Percentiles rank a stretch among this genome's conserved stretches.
These are phyloP conservation scores for Yponomeuta malinellus DNA, from an alignment of 2,888 invertebrate species.

Conservation along the genomic window DNA sequence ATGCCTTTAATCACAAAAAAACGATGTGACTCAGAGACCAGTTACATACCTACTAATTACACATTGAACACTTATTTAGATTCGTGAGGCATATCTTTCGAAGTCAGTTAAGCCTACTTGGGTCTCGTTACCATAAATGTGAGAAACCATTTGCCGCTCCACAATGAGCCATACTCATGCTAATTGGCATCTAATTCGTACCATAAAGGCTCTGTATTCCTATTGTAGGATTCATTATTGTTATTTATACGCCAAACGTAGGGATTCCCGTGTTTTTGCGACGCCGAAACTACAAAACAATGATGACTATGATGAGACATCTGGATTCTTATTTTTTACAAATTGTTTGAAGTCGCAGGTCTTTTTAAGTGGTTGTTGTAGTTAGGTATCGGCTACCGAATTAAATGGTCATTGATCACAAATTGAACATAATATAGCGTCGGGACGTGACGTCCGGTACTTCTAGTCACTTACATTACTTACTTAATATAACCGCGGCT, in stretches of 20 bases:
- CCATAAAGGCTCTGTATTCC: background rate
- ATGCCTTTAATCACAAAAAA: too few relatives aligned
- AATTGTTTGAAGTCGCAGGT: too few relatives aligned
- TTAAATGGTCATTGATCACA: background rate
- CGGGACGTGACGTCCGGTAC: background rate
- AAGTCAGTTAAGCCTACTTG: background rate
- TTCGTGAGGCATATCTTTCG: background rate
- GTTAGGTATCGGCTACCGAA: background rate
- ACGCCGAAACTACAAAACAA: too few relatives aligned
- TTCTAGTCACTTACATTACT: background rate
- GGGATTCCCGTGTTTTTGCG: background rate
- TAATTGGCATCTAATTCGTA: background rate
- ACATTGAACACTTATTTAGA: background rate
- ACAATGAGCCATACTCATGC: background rate
- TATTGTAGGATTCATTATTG: background rate
- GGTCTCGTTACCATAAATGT: background rate
- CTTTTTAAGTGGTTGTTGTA: too few relatives aligned
- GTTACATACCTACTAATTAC: too few relatives aligned
- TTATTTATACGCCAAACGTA: background rate
- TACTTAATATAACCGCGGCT: too few relatives aligned
- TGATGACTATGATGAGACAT: too few relatives aligned
- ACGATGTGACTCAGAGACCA: too few relatives aligned
- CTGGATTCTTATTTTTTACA: too few relatives aligned
- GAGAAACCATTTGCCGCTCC: background rate
- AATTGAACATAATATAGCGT: background rate